These are phyloP conservation scores for Lysandra bellargus DNA, from an alignment of 2,888 invertebrate species.

Conservation along the genomic window DNA sequence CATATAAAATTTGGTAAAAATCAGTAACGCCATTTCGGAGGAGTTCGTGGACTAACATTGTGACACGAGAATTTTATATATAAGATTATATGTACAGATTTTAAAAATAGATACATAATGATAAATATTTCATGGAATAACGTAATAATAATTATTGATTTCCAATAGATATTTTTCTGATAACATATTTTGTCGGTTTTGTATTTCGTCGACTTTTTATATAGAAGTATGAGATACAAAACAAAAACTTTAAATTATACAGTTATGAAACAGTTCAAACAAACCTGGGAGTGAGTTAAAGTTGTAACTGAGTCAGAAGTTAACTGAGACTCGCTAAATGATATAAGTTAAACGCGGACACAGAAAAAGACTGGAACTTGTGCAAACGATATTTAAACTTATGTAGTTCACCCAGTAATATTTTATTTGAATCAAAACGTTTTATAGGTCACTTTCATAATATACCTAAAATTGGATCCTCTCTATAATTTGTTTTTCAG, in stretches of 20 bases:
- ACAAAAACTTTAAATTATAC: slow-evolving; percentile 8
- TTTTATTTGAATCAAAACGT: not conserved
- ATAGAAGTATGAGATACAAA: not conserved
- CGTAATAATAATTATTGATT: no score
- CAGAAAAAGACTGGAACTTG: slow-evolving; percentile 25
- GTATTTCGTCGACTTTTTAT: not conserved
- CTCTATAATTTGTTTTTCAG: no score
- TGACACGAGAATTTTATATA: no score
- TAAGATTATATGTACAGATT: no score
- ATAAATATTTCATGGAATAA: no score
- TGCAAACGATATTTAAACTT: slow-evolving; percentile 9
- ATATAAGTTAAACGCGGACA: slow-evolving; percentile 37
- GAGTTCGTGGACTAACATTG: no score
- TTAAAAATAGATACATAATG: no score
- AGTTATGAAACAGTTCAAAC: slow-evolving; percentile 12
- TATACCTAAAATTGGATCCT: no score
- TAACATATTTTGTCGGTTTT: not conserved
- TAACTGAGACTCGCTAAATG: slow-evolving; percentile 36
- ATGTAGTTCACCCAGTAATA: not conserved
- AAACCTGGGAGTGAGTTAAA: slow-evolving; percentile 19
- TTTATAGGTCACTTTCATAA: not conserved
- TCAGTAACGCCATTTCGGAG: no score
- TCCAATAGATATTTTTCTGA: no score
- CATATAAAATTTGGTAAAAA: no score
- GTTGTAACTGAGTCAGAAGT: slow-evolving; percentile 31